Evolutionary conservation across 2,888 invertebrate genomes (phyloP), one percentile per base, ranked within the genome.

Genomic region (Drosophila parthenogenetica): DNA sequence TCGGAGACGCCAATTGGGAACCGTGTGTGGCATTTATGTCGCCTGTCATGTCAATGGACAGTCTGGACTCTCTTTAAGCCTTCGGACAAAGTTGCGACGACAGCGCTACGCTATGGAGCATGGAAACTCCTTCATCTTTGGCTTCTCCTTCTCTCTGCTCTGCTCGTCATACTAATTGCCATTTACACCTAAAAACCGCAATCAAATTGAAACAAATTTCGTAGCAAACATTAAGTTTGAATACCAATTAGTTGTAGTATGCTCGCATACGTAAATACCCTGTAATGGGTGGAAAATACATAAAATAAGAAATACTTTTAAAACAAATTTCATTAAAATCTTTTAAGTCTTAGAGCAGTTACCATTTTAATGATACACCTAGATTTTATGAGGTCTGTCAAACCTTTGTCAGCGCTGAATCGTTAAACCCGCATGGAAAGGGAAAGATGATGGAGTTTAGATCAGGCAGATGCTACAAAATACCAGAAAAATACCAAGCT

Each of bases 11-110:
- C 66, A 70, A 65, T 77, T 55, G 70, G 14, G 48, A 73, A 64
- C 42, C 81, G 81, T 76, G 82, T 82, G 82, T 82, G 87, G 87
- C 87, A 82, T 78, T 78, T 78, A 64, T 83, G 84, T 73, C 76
- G 65, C 72, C 73, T 77, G 86, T 81, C 76, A 83, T 78, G 69
- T 81, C 57, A 64, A 63, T 63, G 70, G 59, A 69, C 81, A 68
- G 80, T 39, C 77, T 39, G 46, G 35, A 57, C 48, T 43, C 61
- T 61, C 54, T 64, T 29, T 70, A 80, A 72, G 77, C 50, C 80
- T 54, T 62, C 67, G 75, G 86, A 86, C 77, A 81, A 85, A 66
- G 77, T 79, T 68, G 77, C 60, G 64, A 39, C 51, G 73, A 64
- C 72, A 71, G 65, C 29, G 70, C 19, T n/a, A 35, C 19, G 37